phyloP scores from a whole-genome alignment of 2,113 vertebrate species.

The Cynocephalus volans region DNA sequence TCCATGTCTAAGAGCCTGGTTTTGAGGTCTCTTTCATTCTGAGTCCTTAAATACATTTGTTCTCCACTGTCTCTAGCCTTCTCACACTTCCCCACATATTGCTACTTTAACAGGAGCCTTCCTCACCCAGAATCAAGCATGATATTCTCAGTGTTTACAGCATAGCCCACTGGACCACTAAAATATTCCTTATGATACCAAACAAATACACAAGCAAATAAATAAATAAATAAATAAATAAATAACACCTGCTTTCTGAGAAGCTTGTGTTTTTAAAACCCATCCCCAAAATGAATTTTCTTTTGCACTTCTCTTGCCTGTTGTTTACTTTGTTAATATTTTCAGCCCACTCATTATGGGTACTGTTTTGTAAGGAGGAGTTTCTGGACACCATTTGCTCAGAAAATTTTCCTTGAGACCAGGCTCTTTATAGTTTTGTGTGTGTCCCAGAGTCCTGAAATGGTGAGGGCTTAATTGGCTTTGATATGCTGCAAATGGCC shows the following conservation, averaged over 20 bases:
- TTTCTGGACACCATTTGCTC: not conserved
- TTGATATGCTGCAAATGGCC: not conserved
- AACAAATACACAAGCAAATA: not conserved
- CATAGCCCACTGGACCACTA: not conserved
- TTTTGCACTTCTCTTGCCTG: not conserved
- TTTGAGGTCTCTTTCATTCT: not conserved
- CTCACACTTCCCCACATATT: not conserved
- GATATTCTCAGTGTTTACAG: not conserved
- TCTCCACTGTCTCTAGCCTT: not conserved
- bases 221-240: no score
- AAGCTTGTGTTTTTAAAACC: not conserved
- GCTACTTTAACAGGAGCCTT: not conserved
- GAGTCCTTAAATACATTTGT: not conserved
- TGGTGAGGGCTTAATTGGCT: not conserved
- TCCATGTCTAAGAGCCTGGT: not conserved
- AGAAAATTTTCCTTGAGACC: not conserved
- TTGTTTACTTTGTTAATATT: not conserved
- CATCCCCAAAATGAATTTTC: not conserved
- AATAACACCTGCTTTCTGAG: slow-evolving; percentile 53
- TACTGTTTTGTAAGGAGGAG: not conserved
- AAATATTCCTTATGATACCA: not conserved
- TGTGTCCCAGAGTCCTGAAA: not conserved
- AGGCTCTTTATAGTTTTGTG: not conserved
- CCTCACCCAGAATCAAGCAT: not conserved
- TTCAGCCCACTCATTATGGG: not conserved